Base-by-base conservation (phyloP, 1,140 invertebrate genomes). In the Drosophila repleta region DNA sequence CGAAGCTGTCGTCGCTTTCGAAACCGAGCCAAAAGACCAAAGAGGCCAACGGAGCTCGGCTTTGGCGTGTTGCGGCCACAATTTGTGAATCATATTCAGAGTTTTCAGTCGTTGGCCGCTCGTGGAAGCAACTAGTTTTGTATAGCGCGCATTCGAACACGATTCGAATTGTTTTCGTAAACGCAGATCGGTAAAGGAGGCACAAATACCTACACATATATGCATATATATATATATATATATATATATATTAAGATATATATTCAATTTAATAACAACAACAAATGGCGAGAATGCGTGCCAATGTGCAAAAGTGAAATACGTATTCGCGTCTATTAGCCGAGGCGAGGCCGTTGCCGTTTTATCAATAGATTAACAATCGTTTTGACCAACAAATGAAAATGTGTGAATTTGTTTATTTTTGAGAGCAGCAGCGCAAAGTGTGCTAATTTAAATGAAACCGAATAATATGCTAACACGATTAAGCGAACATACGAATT, bases 111-210 rank as follows among this genome's bases (percentile, higher is more conserved):
- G 66, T 64, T 76, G 60, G 52, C 45, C 64, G 67, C 48, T 53
- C 78, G 75, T 67, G 75, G 46, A 58, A 88, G 76, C 67, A 76
- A 49, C 83, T 83, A 81, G 83, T 76, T 70, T 76, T 53, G 49
- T 64, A 67, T 64, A 63, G 69, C 67, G 82, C 69, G 70, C 49
- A 66, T 32, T 52, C 55, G 43, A 7, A 43, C 13, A 10, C 37
- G 48, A 2, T 13, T 43, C 17, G 4, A 17, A 15, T 17, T 43
- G 39, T 17, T 8, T 43, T 43, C 39, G 39, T 43, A 43, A 43
- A 43, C 39, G 39, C 39, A 43, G 13, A 29, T 52, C 49, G 63
- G 69, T 66, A 67, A 72, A 72, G 55, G 55, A 67, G 63, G 53
- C 68, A 57, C 43, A 56, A 55, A 29, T 21, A 20, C 35, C 1